These are phyloP conservation scores for Nomada fabriciana DNA, from an alignment of 2,888 invertebrate genomes.

Conservation along the genomic window DNA sequence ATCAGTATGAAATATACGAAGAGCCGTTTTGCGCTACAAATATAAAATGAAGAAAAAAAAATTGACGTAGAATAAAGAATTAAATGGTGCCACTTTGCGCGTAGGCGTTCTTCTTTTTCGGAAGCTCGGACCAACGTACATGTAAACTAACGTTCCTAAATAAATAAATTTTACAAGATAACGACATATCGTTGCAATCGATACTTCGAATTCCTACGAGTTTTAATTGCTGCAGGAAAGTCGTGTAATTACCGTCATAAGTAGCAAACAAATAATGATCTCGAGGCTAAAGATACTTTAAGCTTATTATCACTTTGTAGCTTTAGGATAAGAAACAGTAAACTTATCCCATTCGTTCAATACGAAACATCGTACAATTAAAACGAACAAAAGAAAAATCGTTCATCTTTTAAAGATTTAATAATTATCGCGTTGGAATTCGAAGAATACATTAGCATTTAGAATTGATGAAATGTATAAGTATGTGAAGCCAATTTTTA, in stretches of 20 bases:
- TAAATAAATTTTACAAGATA: constrained; percentile 53
- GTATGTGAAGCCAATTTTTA: constrained; percentile 26
- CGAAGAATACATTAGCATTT: background rate
- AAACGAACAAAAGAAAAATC: background rate
- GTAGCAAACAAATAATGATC: constrained; percentile 26
- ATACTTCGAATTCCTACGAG: constrained; percentile 37
- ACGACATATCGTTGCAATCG: constrained; percentile 24
- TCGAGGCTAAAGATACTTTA: constrained; percentile 37
- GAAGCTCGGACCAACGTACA: constrained; percentile 14
- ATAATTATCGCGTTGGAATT: constrained; percentile 31
- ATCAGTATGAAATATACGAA: background rate
- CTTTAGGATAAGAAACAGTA: constrained; percentile 18
- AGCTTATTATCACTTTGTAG: constrained; percentile 39
- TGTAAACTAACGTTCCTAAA: constrained; percentile 46
- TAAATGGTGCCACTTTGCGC: background rate
- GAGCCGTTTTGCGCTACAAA: no score
- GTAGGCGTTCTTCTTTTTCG: constrained; percentile 20
- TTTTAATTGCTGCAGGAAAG: constrained; percentile 14
- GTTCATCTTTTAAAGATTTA: background rate
- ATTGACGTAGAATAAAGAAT: background rate
- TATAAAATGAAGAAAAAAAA: background rate
- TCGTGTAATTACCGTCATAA: constrained; percentile 6
- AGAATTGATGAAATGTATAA: constrained; percentile 8
- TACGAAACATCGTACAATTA: background rate
- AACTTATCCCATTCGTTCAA: background rate